These are phyloP conservation scores for Odontesthes bonariensis DNA, from an alignment of 2,113 vertebrate genomes.

Conservation along the genomic window DNA sequence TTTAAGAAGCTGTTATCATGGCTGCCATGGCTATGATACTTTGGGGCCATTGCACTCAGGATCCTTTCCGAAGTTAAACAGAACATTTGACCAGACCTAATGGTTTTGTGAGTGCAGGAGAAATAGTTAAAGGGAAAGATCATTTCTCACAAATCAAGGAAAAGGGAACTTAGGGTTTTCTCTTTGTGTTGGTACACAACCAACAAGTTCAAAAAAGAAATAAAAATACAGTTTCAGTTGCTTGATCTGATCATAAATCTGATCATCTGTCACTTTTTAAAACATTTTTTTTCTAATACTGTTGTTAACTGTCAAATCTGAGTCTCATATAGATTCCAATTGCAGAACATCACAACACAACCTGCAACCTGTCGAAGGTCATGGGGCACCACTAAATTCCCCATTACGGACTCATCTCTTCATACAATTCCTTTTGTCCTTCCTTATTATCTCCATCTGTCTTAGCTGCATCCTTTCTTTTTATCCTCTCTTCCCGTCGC, in stretches of 20 bases:
- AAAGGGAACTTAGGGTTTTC: too few species aligned
- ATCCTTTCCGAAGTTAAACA: too few species aligned
- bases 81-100: too few species aligned
- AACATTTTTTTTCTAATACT: background rate
- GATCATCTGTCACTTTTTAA: background rate
- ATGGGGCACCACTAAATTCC: background rate
- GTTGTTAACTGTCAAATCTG: background rate
- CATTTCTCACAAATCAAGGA: too few species aligned
- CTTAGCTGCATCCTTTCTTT: slow-evolving; percentile 16
- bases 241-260: background rate
- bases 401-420: background rate
- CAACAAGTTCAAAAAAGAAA: too few species aligned
- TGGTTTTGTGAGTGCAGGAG: too few species aligned
- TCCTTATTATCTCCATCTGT: slow-evolving; percentile 36
- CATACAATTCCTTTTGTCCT: slow-evolving; percentile 14
- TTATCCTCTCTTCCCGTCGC: slow-evolving; percentile 13
- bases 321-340: background rate
- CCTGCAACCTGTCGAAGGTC: slow-evolving; percentile 8
- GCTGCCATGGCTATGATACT: too few species aligned
- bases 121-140: too few species aligned
- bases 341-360: background rate
- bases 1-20: too few species aligned
- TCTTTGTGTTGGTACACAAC: too few species aligned
- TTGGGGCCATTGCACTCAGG: too few species aligned
- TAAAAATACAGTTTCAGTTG: too few species aligned